phyloP scores from a whole-genome alignment of 2,113 vertebrate species.

The Gobio gobio region DNA sequence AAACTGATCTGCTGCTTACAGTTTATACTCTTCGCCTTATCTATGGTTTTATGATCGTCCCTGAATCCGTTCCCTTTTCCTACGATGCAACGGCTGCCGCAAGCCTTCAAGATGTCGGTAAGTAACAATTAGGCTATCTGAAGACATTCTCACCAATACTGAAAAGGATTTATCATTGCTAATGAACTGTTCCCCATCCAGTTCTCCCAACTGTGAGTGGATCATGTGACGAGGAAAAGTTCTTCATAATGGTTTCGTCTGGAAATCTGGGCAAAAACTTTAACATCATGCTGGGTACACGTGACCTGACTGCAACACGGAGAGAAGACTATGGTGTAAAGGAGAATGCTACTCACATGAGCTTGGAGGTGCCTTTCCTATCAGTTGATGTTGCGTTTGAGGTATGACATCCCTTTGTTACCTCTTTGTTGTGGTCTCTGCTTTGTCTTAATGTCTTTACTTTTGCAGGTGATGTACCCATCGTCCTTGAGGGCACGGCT shows the following conservation, averaged over 20 bases:
- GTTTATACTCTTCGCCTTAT: slow-evolving; percentile 65
- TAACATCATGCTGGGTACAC: slow-evolving; percentile 57
- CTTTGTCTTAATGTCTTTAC: background rate
- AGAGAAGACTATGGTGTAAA: slow-evolving; percentile 34
- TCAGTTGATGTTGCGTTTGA: slow-evolving; percentile 58
- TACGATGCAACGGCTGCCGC: slow-evolving; percentile 54
- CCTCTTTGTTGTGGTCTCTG: too few species aligned
- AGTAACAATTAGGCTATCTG: slow-evolving; percentile 19
- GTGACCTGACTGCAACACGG: slow-evolving; percentile 54
- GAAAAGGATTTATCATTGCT: background rate
- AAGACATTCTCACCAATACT: background rate
- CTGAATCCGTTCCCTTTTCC: slow-evolving; percentile 67
- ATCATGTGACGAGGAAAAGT: slow-evolving; percentile 68
- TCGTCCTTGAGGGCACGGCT: slow-evolving; percentile 65
- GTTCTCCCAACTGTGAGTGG: slow-evolving; percentile 67
- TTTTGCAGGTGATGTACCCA: slow-evolving; percentile 54
- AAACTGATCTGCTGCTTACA: slow-evolving; percentile 54
- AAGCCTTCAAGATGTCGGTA: slow-evolving; percentile 69
- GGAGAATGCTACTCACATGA: slow-evolving; percentile 68
- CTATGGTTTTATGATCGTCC: slow-evolving; percentile 70
- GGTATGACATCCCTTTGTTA: slow-evolving; percentile 51
- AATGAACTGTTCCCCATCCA: slow-evolving; percentile 30
- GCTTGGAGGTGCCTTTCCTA: slow-evolving; percentile 62
- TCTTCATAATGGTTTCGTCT: slow-evolving; percentile 62
- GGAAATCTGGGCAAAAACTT: slow-evolving; percentile 66